phyloP scores from a whole-genome alignment of 2,797 vertebrate genomes.

The Sebastes alutus region DNA sequence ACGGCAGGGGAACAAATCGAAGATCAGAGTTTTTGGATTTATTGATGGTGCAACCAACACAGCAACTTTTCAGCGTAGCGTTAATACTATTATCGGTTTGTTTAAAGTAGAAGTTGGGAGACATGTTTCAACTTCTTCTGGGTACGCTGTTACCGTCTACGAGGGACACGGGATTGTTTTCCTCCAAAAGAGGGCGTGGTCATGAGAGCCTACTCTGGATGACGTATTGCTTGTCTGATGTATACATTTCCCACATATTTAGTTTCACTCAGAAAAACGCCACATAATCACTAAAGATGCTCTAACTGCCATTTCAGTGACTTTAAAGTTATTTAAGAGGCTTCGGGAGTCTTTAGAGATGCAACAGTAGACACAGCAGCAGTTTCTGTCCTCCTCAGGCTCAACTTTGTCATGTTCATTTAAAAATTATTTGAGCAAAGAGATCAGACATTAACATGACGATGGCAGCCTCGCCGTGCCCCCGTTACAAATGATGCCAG shows the following conservation, averaged over 20 bases:
- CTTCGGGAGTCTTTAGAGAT: background rate
- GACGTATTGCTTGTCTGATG: no score
- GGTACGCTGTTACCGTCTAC: no score
- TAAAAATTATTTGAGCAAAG: background rate
- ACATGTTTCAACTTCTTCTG: no score
- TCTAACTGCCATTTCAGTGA: background rate
- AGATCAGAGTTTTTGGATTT: no score
- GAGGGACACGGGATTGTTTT: no score
- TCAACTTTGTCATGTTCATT: background rate
- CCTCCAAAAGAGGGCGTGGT: no score
- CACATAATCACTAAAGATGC: background rate
- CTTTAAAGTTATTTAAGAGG: background rate
- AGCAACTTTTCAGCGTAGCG: no score
- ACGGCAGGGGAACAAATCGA: no score
- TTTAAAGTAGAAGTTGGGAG: no score
- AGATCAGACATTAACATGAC: constrained; percentile 4
- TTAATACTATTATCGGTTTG: no score
- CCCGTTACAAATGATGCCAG: constrained; percentile 20
- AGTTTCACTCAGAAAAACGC: background rate
- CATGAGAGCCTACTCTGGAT: fast-evolving
- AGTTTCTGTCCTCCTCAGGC: background rate
- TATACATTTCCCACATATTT: background rate
- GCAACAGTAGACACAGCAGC: background rate
- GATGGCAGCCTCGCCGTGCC: background rate
- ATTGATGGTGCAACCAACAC: no score